Conservation (phyloP, 2,797 vertebrate genomes). For the Phalloptychus januarius region DNA sequence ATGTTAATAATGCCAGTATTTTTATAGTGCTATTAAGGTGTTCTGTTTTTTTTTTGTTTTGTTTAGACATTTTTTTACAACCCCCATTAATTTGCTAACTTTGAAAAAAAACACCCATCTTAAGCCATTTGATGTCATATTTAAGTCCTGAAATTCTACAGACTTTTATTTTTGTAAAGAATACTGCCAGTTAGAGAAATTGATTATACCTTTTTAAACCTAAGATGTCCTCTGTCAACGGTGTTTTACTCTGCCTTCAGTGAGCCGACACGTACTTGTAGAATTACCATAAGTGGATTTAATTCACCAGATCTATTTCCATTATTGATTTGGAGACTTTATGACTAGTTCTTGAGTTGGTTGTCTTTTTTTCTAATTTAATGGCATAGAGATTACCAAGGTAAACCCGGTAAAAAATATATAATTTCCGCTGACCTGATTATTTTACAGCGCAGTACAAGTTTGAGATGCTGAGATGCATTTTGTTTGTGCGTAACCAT, state of each 20-base stretch:
- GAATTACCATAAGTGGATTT: slow-evolving; percentile 30
- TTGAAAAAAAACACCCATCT: slow-evolving; percentile 17
- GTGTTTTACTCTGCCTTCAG: slow-evolving; percentile 36
- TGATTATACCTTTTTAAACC: slow-evolving; percentile 11
- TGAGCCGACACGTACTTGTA: slow-evolving; percentile 39
- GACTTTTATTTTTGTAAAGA: slow-evolving; percentile 50
- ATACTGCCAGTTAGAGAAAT: slow-evolving; percentile 17
- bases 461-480: slow-evolving; percentile 38
- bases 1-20: slow-evolving; percentile 19
- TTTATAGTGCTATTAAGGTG: slow-evolving; percentile 5
- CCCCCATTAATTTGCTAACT: slow-evolving; percentile 7
- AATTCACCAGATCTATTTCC: neutral
- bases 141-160: slow-evolving; percentile 19
- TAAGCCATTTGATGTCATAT: slow-evolving; percentile 18
- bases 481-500: slow-evolving; percentile 50
- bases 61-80: neutral
- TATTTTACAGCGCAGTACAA: slow-evolving; percentile 22
- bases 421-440: slow-evolving; percentile 1
- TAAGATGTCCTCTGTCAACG: slow-evolving; percentile 3
- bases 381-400: slow-evolving; percentile 9
- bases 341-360: slow-evolving; percentile 19
- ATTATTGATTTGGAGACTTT: neutral
- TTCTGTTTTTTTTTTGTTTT: neutral
- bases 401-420: neutral
- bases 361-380: slow-evolving; percentile 23